Percentiles rank a stretch among this genome's conserved stretches.
These are phyloP conservation scores for Bostrychus sinensis DNA, from an alignment of 2,113 vertebrate species.

Conservation along the genomic window DNA sequence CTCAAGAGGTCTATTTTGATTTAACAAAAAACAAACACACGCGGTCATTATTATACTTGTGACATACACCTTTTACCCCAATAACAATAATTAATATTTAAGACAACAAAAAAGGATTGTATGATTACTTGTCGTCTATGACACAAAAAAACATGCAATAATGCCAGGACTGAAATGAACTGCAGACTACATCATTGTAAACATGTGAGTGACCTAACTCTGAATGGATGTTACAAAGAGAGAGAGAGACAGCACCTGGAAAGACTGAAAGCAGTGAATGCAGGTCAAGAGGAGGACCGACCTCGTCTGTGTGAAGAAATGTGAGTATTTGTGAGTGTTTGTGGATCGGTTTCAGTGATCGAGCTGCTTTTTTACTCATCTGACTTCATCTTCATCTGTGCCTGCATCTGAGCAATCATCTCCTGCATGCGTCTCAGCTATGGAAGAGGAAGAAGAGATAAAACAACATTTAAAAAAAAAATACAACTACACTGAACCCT, in stretches of 20 bases:
- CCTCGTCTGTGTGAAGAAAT: constrained; percentile 13
- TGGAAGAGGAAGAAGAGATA: neutral
- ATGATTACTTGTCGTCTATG: neutral
- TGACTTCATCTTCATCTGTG: constrained; percentile 88
- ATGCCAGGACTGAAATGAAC: neutral
- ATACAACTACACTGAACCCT: too few relatives aligned
- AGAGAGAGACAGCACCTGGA: constrained; percentile 23
- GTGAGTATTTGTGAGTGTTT: neutral
- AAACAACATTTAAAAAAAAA: constrained; percentile 10
- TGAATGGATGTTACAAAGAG: constrained; percentile 46
- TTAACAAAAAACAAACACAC: neutral
- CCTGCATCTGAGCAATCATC: constrained; percentile 91
- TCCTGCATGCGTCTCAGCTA: constrained; percentile 90
- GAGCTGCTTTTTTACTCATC: constrained; percentile 76
- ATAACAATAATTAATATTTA: neutral
- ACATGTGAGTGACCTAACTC: neutral
- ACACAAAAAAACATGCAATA: neutral
- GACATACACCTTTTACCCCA: neutral
- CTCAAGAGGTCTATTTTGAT: neutral
- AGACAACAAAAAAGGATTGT: neutral
- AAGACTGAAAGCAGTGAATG: constrained; percentile 5
- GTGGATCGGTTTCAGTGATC: constrained; percentile 25
- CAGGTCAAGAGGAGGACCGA: constrained; percentile 2
- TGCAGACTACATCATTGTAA: neutral
- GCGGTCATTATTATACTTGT: neutral